Base-by-base conservation (phyloP, 2,113 vertebrate genomes). In the Typhlomys cinereus region DNA sequence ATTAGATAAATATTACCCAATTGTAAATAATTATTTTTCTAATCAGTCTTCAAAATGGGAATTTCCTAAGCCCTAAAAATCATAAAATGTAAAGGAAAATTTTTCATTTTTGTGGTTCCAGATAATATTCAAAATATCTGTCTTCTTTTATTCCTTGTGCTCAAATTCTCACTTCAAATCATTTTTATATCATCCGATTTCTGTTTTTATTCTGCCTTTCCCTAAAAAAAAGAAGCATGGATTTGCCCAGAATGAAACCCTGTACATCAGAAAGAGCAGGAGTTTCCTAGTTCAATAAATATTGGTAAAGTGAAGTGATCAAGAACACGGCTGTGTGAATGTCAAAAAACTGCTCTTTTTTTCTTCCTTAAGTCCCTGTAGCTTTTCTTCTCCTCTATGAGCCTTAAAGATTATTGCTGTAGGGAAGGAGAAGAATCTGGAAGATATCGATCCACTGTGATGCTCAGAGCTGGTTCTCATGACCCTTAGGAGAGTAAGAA, bases 201-300 rank as follows among this genome's bases (percentile, higher is more conserved):
- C 67, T 71, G 39, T 52, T 91, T 71, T 93, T 93, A 66, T 79
- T 92, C 39, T 61, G 3, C 76, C 54, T 46, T 76, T 61, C 44
- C 62, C 39, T 81, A 25, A 88, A 92, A 92, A 29, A 48, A 8
- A 27, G 17, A 29, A 78, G n/a, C 41, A 57, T 46, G 64, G 41
- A 7, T 41, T 88, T 73, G 25, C 14, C 27, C 79, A 85, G 10
- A 61, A 34, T 21, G 39, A 78, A 92, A 62, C 39, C 71, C 5
- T 39, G 5, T 39, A 12, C 50, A 17, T 1, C 48, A 54, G 69
- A 18, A 70, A 75, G 74, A 73, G 21, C 21, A 39, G 3, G 2
- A 12, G 10, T 70, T 57, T 84, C 84, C 3, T 39, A 78, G n/a
- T 79, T 82, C 59, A 21, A 71, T 44, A 67, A 92, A 85, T 14